These are phyloP conservation scores for Peromyscus nudipes DNA, from an alignment of 2,797 vertebrate species.

Conservation along the genomic window DNA sequence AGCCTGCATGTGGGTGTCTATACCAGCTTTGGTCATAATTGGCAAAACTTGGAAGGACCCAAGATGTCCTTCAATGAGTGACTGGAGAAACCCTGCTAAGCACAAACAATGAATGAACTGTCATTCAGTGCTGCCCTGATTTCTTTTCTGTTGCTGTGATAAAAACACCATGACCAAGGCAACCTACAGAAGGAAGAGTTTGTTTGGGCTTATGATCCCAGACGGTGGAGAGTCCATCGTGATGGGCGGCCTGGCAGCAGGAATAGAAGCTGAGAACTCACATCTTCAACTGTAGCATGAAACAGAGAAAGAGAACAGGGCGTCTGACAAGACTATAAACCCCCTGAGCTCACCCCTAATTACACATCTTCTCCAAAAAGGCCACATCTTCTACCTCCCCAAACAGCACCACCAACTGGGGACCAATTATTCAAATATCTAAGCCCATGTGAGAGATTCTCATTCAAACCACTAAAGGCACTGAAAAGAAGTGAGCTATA, in stretches of 20 bases:
- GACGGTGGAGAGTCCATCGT: neutral
- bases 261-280: neutral
- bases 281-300: neutral
- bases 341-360: neutral
- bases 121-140: neutral
- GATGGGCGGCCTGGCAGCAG: accelerated
- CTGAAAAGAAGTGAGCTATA: neutral
- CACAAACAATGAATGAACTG: neutral
- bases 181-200: neutral
- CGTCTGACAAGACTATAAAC: neutral
- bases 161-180: neutral
- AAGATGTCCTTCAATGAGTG: neutral
- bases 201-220: neutral
- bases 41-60: neutral
- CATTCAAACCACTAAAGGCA: neutral
- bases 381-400: neutral
- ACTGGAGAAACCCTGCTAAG: neutral
- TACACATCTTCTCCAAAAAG: neutral
- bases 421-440: neutral
- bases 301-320: neutral
- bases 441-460: neutral
- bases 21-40: neutral
- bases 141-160: neutral
- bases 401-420: neutral
- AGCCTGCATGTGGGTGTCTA: neutral